These are phyloP conservation scores for Montipora capitata DNA, from an alignment of 92 coral and sea anemone species.

Conservation along the genomic window DNA sequence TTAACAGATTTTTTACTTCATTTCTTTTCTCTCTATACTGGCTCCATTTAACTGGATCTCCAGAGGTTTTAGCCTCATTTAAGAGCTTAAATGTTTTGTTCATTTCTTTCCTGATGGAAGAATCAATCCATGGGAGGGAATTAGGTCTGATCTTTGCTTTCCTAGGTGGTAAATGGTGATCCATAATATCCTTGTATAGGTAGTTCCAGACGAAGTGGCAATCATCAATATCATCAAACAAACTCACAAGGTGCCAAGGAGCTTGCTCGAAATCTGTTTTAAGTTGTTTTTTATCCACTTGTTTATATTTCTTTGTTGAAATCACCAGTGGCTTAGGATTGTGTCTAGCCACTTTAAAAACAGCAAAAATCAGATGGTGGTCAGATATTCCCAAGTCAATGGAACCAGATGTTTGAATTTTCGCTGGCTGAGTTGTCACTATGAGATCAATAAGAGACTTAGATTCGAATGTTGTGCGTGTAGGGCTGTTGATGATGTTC, in stretches of 20 bases:
- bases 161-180: conserved; percentile 34
- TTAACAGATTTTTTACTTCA: conserved; percentile 35
- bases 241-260: conserved; percentile 22
- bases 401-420: conserved; percentile 10
- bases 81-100: conserved; percentile 36
- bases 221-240: conserved; percentile 46
- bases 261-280: conserved; percentile 18
- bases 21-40: conserved; percentile 22
- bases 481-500: conserved; percentile 2
- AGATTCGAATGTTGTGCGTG: not conserved
- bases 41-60: conserved; percentile 33
- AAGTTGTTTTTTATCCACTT: not conserved
- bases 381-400: conserved; percentile 18
- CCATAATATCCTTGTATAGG: conserved; percentile 5
- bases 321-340: conserved; percentile 41
- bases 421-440: not conserved
- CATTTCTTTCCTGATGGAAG: conserved; percentile 44
- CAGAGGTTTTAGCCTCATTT: conserved; percentile 27
- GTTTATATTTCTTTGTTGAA: conserved; percentile 33
- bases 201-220: conserved; percentile 19
- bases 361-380: conserved; percentile 56
- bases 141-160: conserved; percentile 16
- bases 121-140: conserved; percentile 37
- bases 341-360: conserved; percentile 29
- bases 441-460: not conserved